These are phyloP conservation scores for Coracopsis vasa DNA, from an alignment of 2,113 vertebrate genomes.

Conservation along the genomic window DNA sequence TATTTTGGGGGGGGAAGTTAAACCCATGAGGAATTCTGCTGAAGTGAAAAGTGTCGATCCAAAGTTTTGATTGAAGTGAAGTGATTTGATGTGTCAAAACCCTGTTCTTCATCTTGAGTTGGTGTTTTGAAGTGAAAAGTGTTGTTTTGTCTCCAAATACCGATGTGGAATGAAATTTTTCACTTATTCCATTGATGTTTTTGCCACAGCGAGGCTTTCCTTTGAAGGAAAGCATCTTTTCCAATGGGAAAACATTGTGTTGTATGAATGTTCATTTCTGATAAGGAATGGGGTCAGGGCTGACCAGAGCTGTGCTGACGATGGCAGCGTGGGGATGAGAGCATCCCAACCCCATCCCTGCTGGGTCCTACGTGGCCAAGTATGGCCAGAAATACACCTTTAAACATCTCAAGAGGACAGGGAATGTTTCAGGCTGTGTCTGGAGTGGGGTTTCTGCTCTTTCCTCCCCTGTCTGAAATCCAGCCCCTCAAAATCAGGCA, in stretches of 20 bases:
- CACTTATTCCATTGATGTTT: background rate
- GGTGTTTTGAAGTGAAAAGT: slow-evolving; percentile 62
- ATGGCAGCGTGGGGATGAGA: background rate
- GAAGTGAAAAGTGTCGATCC: background rate
- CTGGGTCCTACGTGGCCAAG: background rate
- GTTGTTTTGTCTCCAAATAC: slow-evolving; percentile 60
- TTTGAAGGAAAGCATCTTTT: slow-evolving; percentile 3
- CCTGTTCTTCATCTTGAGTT: slow-evolving; percentile 32
- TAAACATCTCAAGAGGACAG: background rate
- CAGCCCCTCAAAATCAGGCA: accelerated
- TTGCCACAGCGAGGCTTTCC: background rate
- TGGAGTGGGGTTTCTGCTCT: background rate
- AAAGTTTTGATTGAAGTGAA: slow-evolving; percentile 59
- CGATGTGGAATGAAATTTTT: background rate
- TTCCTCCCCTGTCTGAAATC: background rate
- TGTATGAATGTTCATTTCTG: background rate
- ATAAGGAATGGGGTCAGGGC: background rate
- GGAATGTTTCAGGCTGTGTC: background rate
- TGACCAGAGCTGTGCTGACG: background rate
- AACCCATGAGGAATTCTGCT: background rate
- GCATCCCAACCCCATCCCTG: background rate
- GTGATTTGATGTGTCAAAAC: slow-evolving; percentile 57
- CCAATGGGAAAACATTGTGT: background rate
- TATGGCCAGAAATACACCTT: background rate
- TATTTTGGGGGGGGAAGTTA: background rate